These are phyloP conservation scores for Chiloscyllium punctatum DNA, from an alignment of 2,797 vertebrate species.

Conservation along the genomic window DNA sequence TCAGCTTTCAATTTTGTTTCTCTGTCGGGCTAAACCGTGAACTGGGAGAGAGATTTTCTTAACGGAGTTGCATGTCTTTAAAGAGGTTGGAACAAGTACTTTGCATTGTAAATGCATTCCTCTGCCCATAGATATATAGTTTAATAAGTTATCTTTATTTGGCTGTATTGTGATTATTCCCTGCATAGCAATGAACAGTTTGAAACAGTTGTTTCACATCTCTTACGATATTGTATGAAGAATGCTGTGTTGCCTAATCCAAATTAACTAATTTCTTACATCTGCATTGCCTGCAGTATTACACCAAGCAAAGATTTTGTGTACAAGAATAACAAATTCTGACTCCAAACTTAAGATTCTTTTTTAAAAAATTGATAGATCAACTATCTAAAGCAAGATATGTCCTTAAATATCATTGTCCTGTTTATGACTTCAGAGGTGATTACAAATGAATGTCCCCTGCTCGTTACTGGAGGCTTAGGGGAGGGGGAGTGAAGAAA, in stretches of 20 bases:
- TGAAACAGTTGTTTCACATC: background rate
- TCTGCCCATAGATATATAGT: background rate
- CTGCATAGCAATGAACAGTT: background rate
- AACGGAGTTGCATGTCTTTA: background rate
- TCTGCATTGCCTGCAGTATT: background rate
- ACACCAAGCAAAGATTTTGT: background rate
- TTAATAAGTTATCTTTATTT: background rate
- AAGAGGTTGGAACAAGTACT: background rate
- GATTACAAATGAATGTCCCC: background rate
- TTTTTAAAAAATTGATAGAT: background rate
- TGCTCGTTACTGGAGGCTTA: background rate
- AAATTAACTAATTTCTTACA: background rate
- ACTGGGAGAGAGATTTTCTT: background rate
- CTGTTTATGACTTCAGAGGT: background rate
- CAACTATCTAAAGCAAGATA: background rate
- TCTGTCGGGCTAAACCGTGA: background rate
- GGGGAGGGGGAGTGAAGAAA: too few species aligned
- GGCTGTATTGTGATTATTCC: background rate
- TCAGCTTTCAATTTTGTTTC: background rate
- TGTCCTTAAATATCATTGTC: background rate
- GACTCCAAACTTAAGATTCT: background rate
- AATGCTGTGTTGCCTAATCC: background rate
- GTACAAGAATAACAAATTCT: background rate
- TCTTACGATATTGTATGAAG: background rate
- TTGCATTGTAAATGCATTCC: background rate